Evolutionary conservation across 2,113 vertebrate genomes (phyloP).

Genomic region (Myrmecophaga tridactyla): DNA sequence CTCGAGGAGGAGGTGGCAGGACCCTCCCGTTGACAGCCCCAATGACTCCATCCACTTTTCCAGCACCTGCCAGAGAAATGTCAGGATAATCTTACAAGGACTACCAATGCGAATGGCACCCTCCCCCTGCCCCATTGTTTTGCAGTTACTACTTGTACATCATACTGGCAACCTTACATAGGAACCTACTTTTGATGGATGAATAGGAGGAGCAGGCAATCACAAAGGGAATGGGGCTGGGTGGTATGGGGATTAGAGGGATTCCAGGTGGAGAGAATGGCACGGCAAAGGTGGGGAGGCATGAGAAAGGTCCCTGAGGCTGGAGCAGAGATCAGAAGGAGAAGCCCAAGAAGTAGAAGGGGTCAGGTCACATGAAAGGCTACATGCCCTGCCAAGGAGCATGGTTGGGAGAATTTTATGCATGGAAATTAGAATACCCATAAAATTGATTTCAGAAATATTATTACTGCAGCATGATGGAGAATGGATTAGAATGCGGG

Average conservation of each 20-base stretch:
- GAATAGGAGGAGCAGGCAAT: not conserved
- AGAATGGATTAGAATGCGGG: not conserved
- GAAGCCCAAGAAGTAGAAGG: not conserved
- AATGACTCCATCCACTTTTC: not conserved
- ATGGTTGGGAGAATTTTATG: not conserved
- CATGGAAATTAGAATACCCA: not conserved
- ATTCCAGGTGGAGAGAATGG: not conserved
- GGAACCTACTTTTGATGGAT: not conserved
- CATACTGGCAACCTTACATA: not conserved
- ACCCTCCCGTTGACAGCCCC: not conserved
- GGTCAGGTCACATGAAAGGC: not conserved
- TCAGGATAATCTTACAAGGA: fast-evolving
- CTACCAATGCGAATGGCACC: fast-evolving
- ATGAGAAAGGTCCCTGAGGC: not conserved
- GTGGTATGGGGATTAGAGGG: fast-evolving
- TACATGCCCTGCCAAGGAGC: not conserved
- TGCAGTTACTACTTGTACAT: not conserved
- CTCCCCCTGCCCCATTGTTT: not conserved
- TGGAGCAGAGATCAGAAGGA: not conserved
- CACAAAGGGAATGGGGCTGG: not conserved
- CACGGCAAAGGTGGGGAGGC: not conserved
- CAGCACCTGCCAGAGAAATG: not conserved
- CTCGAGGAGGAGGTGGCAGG: not conserved
- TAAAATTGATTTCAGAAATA: not conserved
- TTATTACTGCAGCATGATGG: not conserved